Evolutionary conservation across 2,113 vertebrate genomes (phyloP).

Genomic region (Corydoras sp.): DNA sequence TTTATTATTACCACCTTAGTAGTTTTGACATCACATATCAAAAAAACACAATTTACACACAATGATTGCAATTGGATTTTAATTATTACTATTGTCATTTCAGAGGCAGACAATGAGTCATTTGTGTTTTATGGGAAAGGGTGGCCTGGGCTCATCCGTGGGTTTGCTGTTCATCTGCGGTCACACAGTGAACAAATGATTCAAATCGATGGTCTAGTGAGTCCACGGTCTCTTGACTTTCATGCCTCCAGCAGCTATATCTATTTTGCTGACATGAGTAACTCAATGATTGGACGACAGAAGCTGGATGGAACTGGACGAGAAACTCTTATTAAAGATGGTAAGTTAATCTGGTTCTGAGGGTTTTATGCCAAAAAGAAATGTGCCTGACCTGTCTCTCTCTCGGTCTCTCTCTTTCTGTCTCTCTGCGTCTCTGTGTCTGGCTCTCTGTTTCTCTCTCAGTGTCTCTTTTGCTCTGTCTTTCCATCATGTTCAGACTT

Average conservation of each 20-base stretch:
- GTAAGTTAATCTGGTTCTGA: conserved; percentile 53
- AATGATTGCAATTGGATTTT: neutral
- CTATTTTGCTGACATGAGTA: conserved; percentile 83
- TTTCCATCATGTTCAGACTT: neutral
- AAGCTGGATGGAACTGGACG: conserved; percentile 78
- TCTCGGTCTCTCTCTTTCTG: neutral
- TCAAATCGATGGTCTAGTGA: conserved; percentile 78
- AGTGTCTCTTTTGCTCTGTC: conserved; percentile 6
- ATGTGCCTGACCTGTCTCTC: no score
- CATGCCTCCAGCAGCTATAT: conserved; percentile 75
- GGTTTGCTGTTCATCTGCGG: conserved; percentile 78
- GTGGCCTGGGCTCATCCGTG: conserved; percentile 78
- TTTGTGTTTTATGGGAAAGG: conserved; percentile 88
- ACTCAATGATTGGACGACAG: conserved; percentile 81
- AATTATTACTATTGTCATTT: conserved; percentile 63
- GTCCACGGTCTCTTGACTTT: conserved; percentile 79
- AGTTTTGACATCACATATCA: no score
- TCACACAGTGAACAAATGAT: conserved; percentile 78
- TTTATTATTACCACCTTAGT: no score
- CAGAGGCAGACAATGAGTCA: conserved; percentile 81
- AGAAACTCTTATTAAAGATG: conserved; percentile 82
- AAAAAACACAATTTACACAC: no score
- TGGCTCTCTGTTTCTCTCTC: conserved; percentile 17
- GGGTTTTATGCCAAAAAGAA: neutral
- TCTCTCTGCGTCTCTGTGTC: no score